Base-by-base conservation (phyloP, 2,113 vertebrate species). In the Oryzias melastigma region DNA sequence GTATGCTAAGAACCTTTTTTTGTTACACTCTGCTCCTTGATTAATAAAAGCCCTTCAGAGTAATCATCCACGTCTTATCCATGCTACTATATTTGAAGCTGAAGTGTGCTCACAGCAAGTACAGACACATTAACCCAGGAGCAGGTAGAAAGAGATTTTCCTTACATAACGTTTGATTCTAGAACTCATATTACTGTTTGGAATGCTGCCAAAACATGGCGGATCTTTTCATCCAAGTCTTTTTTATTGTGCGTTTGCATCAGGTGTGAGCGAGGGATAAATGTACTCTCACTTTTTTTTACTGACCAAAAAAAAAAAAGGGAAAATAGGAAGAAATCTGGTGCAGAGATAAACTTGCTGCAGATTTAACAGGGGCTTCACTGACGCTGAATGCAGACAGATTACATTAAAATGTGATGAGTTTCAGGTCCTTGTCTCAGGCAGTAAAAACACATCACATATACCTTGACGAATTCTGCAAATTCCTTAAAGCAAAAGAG, bases 191-290 rank as follows among this genome's bases (percentile, higher is more conserved):
- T 27, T 25, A 71, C 74, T 44, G 35, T 47, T 25, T 10, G 49
- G 77, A 75, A 76, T 35, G 22, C 52, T 56, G 20, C 57, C 46
- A 60, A 62, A 76, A 64, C 47, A 65, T 59, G 45, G 65, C 17
- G 10, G 49, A 51, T 66, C 58, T 35, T 58, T 65, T 71, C 19
- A n/a, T 47, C 3, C 12, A n/a, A n/a, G n/a, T 47, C 12, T 15
- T 47, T 18, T 68, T 58, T 47, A 17, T 65, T 70, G 66, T 64
- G 80, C 73, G 73, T 80, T 70, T 58, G 68, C 42, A 35, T 54
- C 14, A 40, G 15, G 58, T 8, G 49, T 69, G 65, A 29, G 52
- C 41, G 59, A 65, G 20, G 3, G 16, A 42, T 53, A 51, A 65
- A 50, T 59, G 43, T 52, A 35, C 61, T 17, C 65, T 75, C 67